A percentile compares a stretch with the other conserved stretches of the same genome.
Evolutionary conservation across 2,888 invertebrate species (phyloP).

Genomic region (Tenthredo mesomela): DNA sequence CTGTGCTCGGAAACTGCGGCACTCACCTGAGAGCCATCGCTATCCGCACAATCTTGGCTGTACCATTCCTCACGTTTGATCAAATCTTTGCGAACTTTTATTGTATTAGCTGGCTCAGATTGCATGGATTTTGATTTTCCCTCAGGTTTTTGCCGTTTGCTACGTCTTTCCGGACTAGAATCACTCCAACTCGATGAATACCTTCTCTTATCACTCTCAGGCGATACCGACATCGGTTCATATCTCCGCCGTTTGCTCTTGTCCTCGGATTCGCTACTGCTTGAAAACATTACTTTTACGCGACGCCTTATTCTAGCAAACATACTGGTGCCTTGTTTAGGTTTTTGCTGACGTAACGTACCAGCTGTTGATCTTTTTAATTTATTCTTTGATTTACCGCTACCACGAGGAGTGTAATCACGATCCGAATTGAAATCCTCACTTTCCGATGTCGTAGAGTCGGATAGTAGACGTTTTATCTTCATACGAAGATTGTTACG

Average conservation of each 20-base stretch:
- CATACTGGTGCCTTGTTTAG: not conserved
- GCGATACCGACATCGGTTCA: not conserved
- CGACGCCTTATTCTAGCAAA: constrained; percentile 4
- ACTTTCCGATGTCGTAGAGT: constrained; percentile 48
- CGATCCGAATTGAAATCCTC: constrained; percentile 63
- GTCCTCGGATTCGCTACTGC: constrained; percentile 48
- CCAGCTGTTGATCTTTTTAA: constrained; percentile 5
- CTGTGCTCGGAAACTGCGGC: not conserved
- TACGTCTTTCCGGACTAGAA: constrained; percentile 57
- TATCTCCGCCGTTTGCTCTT: not conserved
- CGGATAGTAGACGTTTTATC: constrained; percentile 51
- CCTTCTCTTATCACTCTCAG: constrained; percentile 54
- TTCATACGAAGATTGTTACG: constrained; percentile 48
- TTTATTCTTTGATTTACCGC: constrained; percentile 10
- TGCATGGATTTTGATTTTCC: constrained; percentile 24
- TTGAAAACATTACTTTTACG: constrained; percentile 35
- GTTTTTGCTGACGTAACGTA: not conserved
- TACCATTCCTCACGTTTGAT: constrained; percentile 34
- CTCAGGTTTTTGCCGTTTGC: constrained; percentile 16
- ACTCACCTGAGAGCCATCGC: constrained; percentile 40
- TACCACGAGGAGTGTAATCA: constrained; percentile 59
- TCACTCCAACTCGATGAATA: constrained; percentile 60
- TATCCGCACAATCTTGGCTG: constrained; percentile 14
- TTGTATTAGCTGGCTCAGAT: constrained; percentile 1
- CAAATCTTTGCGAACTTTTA: constrained; percentile 41